phyloP scores from a whole-genome alignment of 2,113 vertebrate species.

The Anser cygnoides region DNA sequence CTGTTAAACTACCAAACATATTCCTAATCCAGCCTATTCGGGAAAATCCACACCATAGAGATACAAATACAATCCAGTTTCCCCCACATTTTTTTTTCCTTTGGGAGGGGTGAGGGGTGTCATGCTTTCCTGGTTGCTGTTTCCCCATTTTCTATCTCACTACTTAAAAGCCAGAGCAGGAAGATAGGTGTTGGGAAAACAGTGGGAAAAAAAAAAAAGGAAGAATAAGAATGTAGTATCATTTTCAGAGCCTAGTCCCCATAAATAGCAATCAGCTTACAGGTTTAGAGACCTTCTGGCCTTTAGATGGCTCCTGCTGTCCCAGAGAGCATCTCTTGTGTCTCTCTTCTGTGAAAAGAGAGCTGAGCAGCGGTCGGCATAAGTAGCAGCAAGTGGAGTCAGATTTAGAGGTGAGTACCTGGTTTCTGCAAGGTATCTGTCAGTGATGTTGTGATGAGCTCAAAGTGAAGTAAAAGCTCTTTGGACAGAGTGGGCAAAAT shows the following conservation, averaged over 20 bases:
- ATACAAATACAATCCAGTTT: background rate
- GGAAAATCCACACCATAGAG: background rate
- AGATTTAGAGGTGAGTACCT: background rate
- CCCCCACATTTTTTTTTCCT: background rate
- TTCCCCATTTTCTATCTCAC: background rate
- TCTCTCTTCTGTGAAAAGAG: background rate
- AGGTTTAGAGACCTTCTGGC: conserved; percentile 51
- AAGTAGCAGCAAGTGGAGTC: background rate
- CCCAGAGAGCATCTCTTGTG: background rate
- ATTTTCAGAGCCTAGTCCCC: conserved; percentile 23
- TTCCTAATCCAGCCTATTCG: background rate
- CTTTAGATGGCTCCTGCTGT: conserved; percentile 32
- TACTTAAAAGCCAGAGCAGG: background rate
- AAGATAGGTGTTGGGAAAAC: background rate
- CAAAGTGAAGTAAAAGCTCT: background rate
- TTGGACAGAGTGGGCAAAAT: background rate
- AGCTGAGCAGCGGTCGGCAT: accelerated
- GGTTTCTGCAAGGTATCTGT: background rate
- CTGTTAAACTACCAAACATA: conserved; percentile 10
- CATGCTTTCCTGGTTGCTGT: background rate
- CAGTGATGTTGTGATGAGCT: background rate
- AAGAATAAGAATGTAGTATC: background rate
- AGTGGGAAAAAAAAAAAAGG: too few species aligned
- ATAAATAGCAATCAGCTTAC: conserved; percentile 56
- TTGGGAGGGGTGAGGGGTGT: background rate